Base-by-base conservation (phyloP, 23 tunicate genomes). In the Phallusia fumigata region DNA sequence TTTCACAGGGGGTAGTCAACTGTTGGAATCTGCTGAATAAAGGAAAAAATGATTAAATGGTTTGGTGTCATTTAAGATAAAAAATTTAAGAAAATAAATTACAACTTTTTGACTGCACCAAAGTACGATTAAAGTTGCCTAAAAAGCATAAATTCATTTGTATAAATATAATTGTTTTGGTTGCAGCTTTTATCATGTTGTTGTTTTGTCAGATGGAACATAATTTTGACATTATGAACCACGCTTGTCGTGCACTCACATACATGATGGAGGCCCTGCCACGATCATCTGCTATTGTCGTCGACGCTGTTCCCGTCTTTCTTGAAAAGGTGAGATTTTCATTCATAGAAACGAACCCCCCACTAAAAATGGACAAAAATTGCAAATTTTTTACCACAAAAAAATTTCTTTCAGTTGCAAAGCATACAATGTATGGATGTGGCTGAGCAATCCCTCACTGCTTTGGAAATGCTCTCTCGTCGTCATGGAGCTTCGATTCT, bases 251-350 rank as follows among this genome's bases (percentile, higher is more conserved):
- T 0, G 97, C 97, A 22, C 79, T 97, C 28, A 92, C 97, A 36
- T 97, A 97, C 84, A 88, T 97, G 97, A 94, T 97, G 94, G 99
- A 97, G 75, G 93, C 97, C 28, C 79, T 97, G 19, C 99, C 99
- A 15, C 86, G 93, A 16, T 92, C 97, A 5, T 83, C 95, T 44
- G 87, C 82, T 21, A 95, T 92, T 19, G 95, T 97, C 0, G 97
- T 93, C 19, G 95, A 92, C 49, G 94, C 97, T 34, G 91, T 97
- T 40, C 99, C 99, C 45, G 85, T 81, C 0, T 84, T 97, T 64
- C 83, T 97, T 6, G 92, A 97, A 74, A 89, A 89, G 83, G 99
- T 96, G 15, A 75, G n/a, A 34, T 10, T 15, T 72, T 13, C 16
- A 13, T 11, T 72, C 15, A 13, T 15, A 72, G 24, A 24, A 24